Evolutionary conservation across 2,888 invertebrate genomes (phyloP).

Genomic region (Xylota sylvarum): DNA sequence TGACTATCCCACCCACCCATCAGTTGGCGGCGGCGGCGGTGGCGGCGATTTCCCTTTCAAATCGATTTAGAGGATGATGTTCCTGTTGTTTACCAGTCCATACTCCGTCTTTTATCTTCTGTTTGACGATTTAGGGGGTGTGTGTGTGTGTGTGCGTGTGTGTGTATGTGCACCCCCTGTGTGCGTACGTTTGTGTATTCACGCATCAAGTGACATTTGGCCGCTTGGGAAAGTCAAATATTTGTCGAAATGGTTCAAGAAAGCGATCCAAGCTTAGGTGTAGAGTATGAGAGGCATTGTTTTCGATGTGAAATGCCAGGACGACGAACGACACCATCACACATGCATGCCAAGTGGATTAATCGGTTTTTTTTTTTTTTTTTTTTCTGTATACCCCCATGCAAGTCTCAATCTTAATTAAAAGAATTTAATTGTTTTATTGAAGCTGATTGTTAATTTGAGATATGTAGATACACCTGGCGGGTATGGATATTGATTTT

Average conservation of each 20-base stretch:
- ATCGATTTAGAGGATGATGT: slow-evolving; percentile 34
- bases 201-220: slow-evolving; percentile 58
- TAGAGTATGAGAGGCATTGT: background rate
- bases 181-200: slow-evolving; percentile 44
- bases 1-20: slow-evolving; percentile 2
- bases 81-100: slow-evolving; percentile 24
- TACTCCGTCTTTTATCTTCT: background rate
- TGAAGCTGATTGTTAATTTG: background rate
- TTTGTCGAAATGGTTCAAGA: slow-evolving; percentile 50
- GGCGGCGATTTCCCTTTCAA: background rate
- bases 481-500: background rate
- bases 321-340: background rate
- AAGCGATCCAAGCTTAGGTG: slow-evolving; percentile 11
- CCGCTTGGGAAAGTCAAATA: slow-evolving; percentile 65
- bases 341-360: slow-evolving; percentile 18
- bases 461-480: background rate
- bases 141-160: background rate
- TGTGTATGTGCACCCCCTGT: too few species aligned
- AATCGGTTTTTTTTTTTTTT: too few species aligned
- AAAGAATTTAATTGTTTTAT: slow-evolving; percentile 29
- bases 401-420: slow-evolving; percentile 17
- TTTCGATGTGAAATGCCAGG: background rate
- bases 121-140: background rate
- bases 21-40: too few species aligned
- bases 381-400: background rate